A percentile compares a stretch with the other conserved stretches of the same genome.
phyloP scores from a whole-genome alignment of 2,113 vertebrate species.

The Esox niger region DNA sequence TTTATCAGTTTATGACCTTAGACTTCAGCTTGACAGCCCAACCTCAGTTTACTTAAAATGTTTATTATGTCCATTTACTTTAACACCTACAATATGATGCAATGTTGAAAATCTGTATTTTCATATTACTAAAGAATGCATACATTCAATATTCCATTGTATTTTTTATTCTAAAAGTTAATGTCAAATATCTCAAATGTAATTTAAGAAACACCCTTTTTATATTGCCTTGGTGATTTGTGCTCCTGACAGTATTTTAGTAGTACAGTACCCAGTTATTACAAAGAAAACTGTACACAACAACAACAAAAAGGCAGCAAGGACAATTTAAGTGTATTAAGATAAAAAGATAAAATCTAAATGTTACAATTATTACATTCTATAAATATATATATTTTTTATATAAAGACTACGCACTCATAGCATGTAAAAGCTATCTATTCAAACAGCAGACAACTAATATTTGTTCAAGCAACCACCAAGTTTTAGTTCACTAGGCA shows the following conservation, averaged over 20 bases:
- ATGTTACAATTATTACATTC: constrained; percentile 26
- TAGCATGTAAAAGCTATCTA: constrained; percentile 14
- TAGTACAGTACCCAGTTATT: constrained; percentile 20
- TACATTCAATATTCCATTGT: too few relatives aligned
- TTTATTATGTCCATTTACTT: too few relatives aligned
- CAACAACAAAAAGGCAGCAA: neutral
- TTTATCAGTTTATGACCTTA: too few relatives aligned
- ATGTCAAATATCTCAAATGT: too few relatives aligned
- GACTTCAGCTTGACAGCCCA: too few relatives aligned
- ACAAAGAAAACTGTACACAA: constrained; percentile 15
- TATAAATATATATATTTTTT: constrained; percentile 46
- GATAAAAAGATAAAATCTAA: constrained; percentile 31
- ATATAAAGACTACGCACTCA: constrained; percentile 28
- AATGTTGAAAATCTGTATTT: too few relatives aligned
- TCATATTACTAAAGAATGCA: too few relatives aligned
- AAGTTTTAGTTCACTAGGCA: too few relatives aligned
- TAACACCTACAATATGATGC: too few relatives aligned
- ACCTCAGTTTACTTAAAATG: too few relatives aligned
- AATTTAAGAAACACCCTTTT: neutral
- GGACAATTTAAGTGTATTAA: constrained; percentile 6
- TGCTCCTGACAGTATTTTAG: neutral
- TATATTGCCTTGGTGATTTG: neutral
- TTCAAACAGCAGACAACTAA: constrained; percentile 1
- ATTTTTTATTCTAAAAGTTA: too few relatives aligned
- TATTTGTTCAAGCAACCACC: neutral